A percentile compares a stretch with the other conserved stretches of the same genome.
Conservation (phyloP, 1,140 invertebrate species). For the Zaprionus tsacasi region DNA sequence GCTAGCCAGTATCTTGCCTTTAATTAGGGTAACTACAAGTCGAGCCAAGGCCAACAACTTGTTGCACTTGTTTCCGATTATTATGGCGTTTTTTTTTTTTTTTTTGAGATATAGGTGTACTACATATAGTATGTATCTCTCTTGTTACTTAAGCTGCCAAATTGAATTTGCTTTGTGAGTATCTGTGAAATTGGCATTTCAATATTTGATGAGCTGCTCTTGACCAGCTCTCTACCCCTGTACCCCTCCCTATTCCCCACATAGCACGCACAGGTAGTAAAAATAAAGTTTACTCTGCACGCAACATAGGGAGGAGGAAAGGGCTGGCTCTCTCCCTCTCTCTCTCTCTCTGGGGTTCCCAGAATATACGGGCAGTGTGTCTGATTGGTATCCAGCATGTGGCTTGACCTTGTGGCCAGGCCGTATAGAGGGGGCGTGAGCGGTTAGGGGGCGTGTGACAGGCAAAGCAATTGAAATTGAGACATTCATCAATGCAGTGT, state of each 20-base stretch:
- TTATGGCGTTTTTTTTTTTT: conserved; percentile 4
- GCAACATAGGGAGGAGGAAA: not conserved
- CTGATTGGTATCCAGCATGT: conserved; percentile 17
- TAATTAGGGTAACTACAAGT: conserved; percentile 3
- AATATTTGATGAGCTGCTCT: conserved; percentile 72
- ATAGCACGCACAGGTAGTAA: conserved; percentile 50
- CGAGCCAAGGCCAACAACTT: not conserved
- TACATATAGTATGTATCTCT: too few species aligned
- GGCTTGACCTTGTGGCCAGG: conserved; percentile 31
- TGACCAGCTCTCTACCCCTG: not conserved
- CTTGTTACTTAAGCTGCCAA: conserved; percentile 66
- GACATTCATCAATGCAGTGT: conserved; percentile 55
- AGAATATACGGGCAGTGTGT: not conserved
- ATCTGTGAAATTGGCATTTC: conserved; percentile 80
- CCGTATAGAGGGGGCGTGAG: not conserved
- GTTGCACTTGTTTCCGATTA: conserved; percentile 20
- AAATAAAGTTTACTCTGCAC: conserved; percentile 51
- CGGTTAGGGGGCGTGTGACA: not conserved
- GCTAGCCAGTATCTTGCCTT: too few species aligned
- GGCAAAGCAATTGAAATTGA: conserved; percentile 32
- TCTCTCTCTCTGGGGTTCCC: not conserved
- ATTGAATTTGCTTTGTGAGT: conserved; percentile 73
- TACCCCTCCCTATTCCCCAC: not conserved
- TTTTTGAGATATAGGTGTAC: too few species aligned
- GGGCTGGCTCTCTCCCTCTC: conserved; percentile 3